Base-by-base conservation (phyloP, 2,888 invertebrate species). In the Lithophane socia region DNA sequence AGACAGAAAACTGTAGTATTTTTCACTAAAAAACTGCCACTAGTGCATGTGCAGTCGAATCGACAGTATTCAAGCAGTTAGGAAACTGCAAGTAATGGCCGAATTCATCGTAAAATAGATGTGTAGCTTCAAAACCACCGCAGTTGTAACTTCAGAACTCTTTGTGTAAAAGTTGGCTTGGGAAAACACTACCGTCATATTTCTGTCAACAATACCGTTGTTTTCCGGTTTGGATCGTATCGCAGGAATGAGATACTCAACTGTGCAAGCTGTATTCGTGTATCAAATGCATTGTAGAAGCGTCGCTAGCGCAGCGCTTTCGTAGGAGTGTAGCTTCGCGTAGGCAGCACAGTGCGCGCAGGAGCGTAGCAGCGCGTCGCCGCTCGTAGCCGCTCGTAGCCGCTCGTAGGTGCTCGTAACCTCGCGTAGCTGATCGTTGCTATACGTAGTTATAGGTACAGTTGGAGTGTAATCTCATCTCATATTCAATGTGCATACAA, bases 81-180 rank as follows among this genome's bases (percentile, higher is more conserved):
- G 3, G 2, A 52, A 75, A 75, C 44, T 18, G 18, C 44, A 75
- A 44, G 52, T 12, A 56, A 18, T 29, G 5, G 8, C 18, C 24
- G 12, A 49, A 49, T 68, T 7, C 12, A 58, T 42, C 16, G 24
- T 58, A 47, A 29, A 77, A 64, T 58, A 58, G 24, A 58, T 24
- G 29, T 56, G 8, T 37, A 37, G 37, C 21, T 37, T 78, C 24
- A 56, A 66, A 47, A 24, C 47, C 10, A 64, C 44, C 37, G 21
- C 47, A 37, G 21, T 49, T 77, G 54, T n/a, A 77, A 18, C 29
- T 76, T 5, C 16, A 60, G 3, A 21, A 60, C 42, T 49, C 47
- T 78, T 67, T 54, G 13, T 75, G 7, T 18, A n/a, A 77, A 63
- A 54, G 52, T 54, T 47, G 0, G 16, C 18, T 75, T 60, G 12